Evolutionary conservation across 92 coral and sea anemone species (phyloP).

Genomic region (Pocillopora grandis): DNA sequence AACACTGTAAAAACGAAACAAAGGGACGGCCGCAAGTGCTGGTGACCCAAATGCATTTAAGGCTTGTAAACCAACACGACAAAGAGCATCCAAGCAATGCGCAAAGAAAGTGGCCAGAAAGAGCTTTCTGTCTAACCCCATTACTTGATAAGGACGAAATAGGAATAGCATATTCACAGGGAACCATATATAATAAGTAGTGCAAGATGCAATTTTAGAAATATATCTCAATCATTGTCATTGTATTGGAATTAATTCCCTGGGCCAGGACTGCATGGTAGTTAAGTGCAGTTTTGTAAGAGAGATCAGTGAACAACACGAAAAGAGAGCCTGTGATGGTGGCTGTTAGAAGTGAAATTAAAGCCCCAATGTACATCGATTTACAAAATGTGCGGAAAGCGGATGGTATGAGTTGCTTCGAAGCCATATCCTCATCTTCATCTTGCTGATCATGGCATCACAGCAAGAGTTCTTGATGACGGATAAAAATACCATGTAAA

Average conservation of each 20-base stretch:
- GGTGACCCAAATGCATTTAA: neutral
- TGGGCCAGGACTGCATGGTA: too few species aligned
- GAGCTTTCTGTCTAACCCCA: neutral
- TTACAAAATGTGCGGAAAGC: neutral
- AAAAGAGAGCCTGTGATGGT: neutral
- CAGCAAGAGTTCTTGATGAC: neutral
- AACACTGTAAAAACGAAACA: too few species aligned
- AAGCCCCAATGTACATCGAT: neutral
- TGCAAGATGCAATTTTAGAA: neutral
- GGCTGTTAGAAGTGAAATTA: neutral
- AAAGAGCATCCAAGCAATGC: neutral
- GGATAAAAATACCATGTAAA: neutral
- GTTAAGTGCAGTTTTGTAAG: too few species aligned
- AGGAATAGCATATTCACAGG: neutral
- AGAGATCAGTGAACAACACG: too few species aligned
- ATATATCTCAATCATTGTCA: too few species aligned
- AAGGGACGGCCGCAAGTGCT: neutral
- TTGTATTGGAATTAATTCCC: too few species aligned
- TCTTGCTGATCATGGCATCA: neutral
- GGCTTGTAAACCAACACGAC: neutral
- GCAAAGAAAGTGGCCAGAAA: neutral
- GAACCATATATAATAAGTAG: neutral
- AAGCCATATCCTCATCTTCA: constrained; percentile 20
- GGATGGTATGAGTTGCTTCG: constrained; percentile 15
- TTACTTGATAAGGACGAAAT: neutral